Evolutionary conservation across 2,888 invertebrate genomes (phyloP).

Genomic region (Phaedon cochleariae): DNA sequence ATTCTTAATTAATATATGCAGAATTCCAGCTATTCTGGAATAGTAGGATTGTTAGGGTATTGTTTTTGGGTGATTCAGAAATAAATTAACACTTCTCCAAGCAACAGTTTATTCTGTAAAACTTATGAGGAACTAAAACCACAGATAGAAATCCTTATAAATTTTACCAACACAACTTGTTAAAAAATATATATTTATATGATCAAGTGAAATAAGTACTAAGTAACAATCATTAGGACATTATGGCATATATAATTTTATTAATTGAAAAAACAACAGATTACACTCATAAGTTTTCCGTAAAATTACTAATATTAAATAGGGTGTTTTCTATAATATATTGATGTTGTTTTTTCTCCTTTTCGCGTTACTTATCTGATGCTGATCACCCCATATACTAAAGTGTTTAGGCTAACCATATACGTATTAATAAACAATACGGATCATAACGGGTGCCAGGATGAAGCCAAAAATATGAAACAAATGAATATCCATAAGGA

Average conservation of each 20-base stretch:
- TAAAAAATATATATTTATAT: conserved; percentile 35
- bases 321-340: conserved; percentile 18
- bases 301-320: conserved; percentile 28
- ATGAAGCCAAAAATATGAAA: too few species aligned
- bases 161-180: conserved; percentile 41
- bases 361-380: background rate
- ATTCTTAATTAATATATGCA: too few species aligned
- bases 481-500: too few species aligned
- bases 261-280: conserved; percentile 31
- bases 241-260: conserved; percentile 34
- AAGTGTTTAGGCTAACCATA: too few species aligned
- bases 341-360: background rate
- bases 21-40: too few species aligned
- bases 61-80: conserved; percentile 31
- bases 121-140: conserved; percentile 59
- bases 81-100: conserved; percentile 40
- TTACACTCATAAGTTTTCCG: conserved; percentile 21
- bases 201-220: conserved; percentile 51
- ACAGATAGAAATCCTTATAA: conserved; percentile 41
- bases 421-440: too few species aligned
- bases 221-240: conserved; percentile 47
- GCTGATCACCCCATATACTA: conserved; percentile 13
- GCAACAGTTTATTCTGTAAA: conserved; percentile 56
- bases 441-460: too few species aligned
- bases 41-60: too few species aligned